These are phyloP conservation scores for Pampusana beccarii DNA, from an alignment of 2,113 vertebrate genomes.

Conservation along the genomic window DNA sequence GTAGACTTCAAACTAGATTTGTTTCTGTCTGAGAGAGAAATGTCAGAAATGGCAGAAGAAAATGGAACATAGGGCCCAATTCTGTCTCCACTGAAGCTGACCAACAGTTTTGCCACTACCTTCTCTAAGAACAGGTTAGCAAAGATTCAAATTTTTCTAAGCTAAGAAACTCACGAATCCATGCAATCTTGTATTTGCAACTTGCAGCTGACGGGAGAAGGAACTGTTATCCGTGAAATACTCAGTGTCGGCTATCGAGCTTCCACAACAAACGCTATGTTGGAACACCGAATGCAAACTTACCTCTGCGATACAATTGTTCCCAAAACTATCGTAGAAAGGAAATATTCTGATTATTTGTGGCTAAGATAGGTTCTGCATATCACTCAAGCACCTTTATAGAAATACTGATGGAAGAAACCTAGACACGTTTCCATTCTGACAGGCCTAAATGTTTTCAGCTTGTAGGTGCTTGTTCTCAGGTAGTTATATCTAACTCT, in stretches of 20 bases:
- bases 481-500: background rate
- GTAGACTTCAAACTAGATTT: constrained; percentile 31
- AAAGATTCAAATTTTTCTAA: background rate
- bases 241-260: background rate
- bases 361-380: background rate
- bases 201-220: background rate
- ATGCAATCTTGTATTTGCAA: background rate
- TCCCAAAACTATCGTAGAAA: background rate
- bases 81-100: background rate
- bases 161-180: background rate
- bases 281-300: background rate
- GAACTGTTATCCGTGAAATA: background rate
- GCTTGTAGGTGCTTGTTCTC: background rate
- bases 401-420: constrained; percentile 21
- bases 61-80: background rate
- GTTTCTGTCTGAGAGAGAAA: constrained; percentile 30
- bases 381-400: background rate
- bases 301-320: background rate
- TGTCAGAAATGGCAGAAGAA: background rate
- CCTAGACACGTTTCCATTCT: background rate
- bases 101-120: background rate
- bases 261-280: constrained; percentile 11
- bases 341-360: background rate
- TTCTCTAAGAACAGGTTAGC: background rate
- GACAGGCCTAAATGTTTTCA: constrained; percentile 44